phyloP scores from a whole-genome alignment of 92 coral and sea anemone genomes.

The Heliopora coerulea region DNA sequence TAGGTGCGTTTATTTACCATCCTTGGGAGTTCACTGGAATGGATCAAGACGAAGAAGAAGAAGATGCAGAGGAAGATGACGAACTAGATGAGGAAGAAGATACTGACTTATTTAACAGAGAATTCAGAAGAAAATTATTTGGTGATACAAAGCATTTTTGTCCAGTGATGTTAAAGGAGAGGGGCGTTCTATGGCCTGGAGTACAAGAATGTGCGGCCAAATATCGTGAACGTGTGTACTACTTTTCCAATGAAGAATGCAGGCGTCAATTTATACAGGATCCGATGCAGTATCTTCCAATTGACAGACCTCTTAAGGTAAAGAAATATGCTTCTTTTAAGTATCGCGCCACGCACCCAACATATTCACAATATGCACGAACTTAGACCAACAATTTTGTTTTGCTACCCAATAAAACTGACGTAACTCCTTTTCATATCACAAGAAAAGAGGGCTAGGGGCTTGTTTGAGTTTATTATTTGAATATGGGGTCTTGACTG shows the following conservation, averaged over 20 bases:
- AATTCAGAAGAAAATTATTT: slow-evolving; percentile 70
- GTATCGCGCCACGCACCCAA: too few species aligned
- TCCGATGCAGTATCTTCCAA: slow-evolving; percentile 70
- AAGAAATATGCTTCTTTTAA: background rate
- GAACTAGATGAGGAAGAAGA: slow-evolving; percentile 89
- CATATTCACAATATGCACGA: too few species aligned
- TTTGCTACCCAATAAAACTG: too few species aligned
- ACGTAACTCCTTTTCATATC: too few species aligned
- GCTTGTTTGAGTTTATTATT: too few species aligned
- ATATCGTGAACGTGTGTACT: slow-evolving; percentile 86
- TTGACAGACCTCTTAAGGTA: slow-evolving; percentile 78
- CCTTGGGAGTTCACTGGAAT: slow-evolving; percentile 99
- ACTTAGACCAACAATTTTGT: too few species aligned
- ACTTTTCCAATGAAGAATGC: slow-evolving; percentile 78
- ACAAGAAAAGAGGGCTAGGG: too few species aligned
- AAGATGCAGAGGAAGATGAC: slow-evolving; percentile 88
- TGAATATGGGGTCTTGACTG: too few species aligned
- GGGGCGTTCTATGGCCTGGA: slow-evolving; percentile 86
- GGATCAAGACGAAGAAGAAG: slow-evolving; percentile 99
- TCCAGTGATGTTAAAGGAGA: slow-evolving; percentile 90
- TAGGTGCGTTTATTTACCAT: slow-evolving; percentile 82
- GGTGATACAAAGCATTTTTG: slow-evolving; percentile 93
- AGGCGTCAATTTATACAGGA: slow-evolving; percentile 66
- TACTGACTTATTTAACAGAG: slow-evolving; percentile 72
- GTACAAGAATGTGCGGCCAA: slow-evolving; percentile 83